These are phyloP conservation scores for Microplitis mediator DNA, from an alignment of 1,140 invertebrate species.

Conservation along the genomic window DNA sequence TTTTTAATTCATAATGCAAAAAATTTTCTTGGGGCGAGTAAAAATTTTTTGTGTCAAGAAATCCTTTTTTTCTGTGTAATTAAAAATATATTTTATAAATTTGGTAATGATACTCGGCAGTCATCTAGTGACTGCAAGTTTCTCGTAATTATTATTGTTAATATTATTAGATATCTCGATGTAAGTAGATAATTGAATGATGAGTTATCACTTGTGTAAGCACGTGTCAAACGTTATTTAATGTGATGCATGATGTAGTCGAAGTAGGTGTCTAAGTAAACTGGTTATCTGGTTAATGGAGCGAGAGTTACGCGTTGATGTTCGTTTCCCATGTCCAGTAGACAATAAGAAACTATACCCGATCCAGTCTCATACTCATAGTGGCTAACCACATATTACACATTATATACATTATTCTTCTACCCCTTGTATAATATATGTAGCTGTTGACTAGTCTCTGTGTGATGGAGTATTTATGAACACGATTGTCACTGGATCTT, in stretches of 20 bases:
- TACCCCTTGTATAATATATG: slow-evolving; percentile 3
- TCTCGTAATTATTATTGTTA: no score
- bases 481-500: slow-evolving; percentile 20
- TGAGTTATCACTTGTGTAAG: neutral
- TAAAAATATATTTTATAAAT: no score
- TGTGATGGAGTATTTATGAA: neutral
- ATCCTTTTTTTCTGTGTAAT: no score
- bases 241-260: slow-evolving; percentile 26
- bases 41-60: no score
- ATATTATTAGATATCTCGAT: neutral
- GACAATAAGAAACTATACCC: slow-evolving; percentile 23
- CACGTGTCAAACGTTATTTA: neutral
- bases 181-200: neutral
- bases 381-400: slow-evolving; percentile 7
- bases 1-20: no score
- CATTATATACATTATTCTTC: neutral
- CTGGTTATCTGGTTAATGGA: slow-evolving; percentile 53
- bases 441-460: neutral
- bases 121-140: no score
- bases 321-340: slow-evolving; percentile 49
- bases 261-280: slow-evolving; percentile 20
- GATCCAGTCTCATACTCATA: neutral
- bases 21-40: no score
- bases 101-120: no score
- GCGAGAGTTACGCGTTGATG: slow-evolving; percentile 40